Evolutionary conservation across 2,797 vertebrate genomes (phyloP).

Genomic region (Erpetoichthys calabaricus): DNA sequence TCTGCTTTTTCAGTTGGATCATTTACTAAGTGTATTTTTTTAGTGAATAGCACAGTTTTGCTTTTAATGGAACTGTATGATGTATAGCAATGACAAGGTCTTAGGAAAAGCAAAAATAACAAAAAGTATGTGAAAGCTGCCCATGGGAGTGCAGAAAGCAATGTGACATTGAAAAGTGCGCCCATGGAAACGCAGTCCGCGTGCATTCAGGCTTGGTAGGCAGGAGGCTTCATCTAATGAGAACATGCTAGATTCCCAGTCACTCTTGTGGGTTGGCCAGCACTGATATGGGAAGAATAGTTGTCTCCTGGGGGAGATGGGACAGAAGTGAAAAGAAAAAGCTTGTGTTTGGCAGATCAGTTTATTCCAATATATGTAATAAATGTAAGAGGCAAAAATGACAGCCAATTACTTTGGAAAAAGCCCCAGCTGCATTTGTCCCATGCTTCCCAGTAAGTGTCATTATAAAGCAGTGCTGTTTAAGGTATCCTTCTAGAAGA

Average conservation of each 20-base stretch:
- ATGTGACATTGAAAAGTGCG: background rate
- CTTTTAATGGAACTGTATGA: too few relatives aligned
- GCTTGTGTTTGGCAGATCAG: background rate
- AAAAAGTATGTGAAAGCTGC: too few relatives aligned
- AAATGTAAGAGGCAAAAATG: background rate
- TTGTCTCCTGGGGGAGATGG: background rate
- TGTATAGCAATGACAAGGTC: too few relatives aligned
- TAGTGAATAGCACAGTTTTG: too few relatives aligned
- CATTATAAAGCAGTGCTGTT: background rate
- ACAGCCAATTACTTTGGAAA: background rate
- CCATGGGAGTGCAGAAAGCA: background rate
- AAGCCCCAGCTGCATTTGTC: background rate
- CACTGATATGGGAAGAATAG: background rate
- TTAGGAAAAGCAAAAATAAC: too few relatives aligned
- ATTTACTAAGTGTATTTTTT: too few relatives aligned
- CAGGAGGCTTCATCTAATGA: background rate
- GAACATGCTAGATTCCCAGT: background rate
- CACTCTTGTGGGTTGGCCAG: background rate
- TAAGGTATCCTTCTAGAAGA: too few relatives aligned
- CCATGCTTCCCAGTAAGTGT: background rate
- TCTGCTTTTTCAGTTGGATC: too few relatives aligned
- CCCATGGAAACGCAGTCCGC: background rate
- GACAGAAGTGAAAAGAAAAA: background rate
- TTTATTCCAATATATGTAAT: background rate
- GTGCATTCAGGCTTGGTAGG: background rate